phyloP scores from a whole-genome alignment of 2,888 invertebrate species.

The Phania funesta region DNA sequence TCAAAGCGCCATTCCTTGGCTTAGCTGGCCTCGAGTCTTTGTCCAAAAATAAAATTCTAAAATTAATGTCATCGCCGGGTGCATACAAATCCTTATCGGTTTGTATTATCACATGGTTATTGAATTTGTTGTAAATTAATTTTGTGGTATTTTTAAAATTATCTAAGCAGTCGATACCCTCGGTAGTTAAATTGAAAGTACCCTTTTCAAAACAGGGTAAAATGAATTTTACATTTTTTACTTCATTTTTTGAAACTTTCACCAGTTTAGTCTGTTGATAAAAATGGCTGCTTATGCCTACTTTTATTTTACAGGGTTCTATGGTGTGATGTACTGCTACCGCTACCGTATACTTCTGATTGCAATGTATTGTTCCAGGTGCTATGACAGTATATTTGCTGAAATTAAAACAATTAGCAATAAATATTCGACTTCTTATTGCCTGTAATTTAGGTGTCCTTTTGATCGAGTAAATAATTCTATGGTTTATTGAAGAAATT shows the following conservation, averaged over 20 bases:
- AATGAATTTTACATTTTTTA: constrained; percentile 72
- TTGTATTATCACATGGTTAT: constrained; percentile 87
- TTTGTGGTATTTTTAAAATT: constrained; percentile 87
- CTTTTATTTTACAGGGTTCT: constrained; percentile 72
- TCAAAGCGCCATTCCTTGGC: constrained; percentile 83
- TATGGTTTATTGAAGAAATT: no score
- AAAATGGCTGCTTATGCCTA: constrained; percentile 75
- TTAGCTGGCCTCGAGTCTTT: constrained; percentile 86
- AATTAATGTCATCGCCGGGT: constrained; percentile 90
- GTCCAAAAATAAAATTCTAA: constrained; percentile 83
- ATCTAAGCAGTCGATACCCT: constrained; percentile 84
- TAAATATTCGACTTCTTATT: no score
- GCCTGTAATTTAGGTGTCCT: no score
- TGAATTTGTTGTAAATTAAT: constrained; percentile 83
- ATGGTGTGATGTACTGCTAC: constrained; percentile 82
- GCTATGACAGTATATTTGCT: constrained; percentile 88
- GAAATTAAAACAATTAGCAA: constrained; percentile 7
- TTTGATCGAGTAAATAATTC: no score
- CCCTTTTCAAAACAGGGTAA: constrained; percentile 80
- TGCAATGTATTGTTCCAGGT: constrained; percentile 89
- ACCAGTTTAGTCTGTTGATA: constrained; percentile 73
- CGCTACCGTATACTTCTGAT: constrained; percentile 90
- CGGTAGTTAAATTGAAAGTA: constrained; percentile 87
- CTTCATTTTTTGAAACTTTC: constrained; percentile 70
- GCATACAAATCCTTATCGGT: constrained; percentile 96